Percentiles rank a stretch among this genome's conserved stretches.
phyloP scores from a whole-genome alignment of 2,113 vertebrate species.

The Ciconia stormi region DNA sequence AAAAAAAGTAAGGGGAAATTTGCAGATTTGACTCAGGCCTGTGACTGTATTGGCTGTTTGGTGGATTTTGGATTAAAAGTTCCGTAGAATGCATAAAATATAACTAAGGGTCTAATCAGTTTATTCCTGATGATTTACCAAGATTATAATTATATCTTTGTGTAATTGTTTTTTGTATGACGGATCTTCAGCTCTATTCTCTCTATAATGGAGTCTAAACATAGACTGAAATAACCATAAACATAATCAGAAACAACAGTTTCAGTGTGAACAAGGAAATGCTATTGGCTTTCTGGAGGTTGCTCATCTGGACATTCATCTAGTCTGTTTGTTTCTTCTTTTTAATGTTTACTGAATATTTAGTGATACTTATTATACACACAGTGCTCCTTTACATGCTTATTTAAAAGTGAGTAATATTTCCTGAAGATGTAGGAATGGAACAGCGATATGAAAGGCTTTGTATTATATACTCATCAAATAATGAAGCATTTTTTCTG shows the following conservation, averaged over 20 bases:
- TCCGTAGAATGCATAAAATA: neutral
- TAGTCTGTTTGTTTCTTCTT: neutral
- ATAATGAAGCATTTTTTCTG: slow-evolving; percentile 49
- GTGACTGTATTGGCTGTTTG: neutral
- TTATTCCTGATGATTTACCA: slow-evolving; percentile 24
- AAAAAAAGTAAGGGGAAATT: neutral
- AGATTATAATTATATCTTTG: neutral
- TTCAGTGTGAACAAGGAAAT: neutral
- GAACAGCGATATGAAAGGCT: slow-evolving; percentile 10
- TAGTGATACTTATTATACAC: neutral
- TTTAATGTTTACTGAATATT: slow-evolving; percentile 26
- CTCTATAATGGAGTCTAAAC: neutral
- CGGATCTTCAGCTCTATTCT: neutral
- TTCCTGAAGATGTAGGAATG: slow-evolving; percentile 2
- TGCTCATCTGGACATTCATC: slow-evolving; percentile 10
- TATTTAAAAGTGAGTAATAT: slow-evolving; percentile 12
- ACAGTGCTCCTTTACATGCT: neutral
- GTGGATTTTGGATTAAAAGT: neutral
- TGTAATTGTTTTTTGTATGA: slow-evolving; percentile 25
- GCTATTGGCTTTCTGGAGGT: neutral
- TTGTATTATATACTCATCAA: slow-evolving; percentile 43
- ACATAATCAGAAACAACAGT: neutral
- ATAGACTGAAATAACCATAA: slow-evolving; percentile 30
- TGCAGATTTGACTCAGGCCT: neutral
- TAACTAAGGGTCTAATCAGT: neutral